phyloP scores from a whole-genome alignment of 2,888 invertebrate genomes.

The Cordylochernes scorpioides region DNA sequence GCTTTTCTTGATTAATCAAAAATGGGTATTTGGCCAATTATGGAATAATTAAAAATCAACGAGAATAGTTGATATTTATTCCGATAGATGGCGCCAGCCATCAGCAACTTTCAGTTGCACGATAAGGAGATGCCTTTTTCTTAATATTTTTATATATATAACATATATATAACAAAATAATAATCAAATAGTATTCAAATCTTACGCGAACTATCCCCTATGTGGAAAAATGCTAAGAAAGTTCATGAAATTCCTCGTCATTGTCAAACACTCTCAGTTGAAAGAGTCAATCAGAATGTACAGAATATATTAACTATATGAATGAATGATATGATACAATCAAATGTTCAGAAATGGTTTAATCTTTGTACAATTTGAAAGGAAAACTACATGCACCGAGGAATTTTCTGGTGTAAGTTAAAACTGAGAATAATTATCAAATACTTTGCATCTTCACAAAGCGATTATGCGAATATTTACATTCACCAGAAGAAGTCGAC shows the following conservation, averaged over 20 bases:
- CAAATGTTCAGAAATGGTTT: slow-evolving; percentile 12
- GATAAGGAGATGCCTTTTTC: no score
- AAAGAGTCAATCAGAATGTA: slow-evolving; percentile 4
- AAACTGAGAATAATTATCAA: slow-evolving; percentile 1
- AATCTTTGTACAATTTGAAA: slow-evolving; percentile 7
- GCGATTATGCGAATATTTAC: not conserved
- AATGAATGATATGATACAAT: slow-evolving; percentile 6
- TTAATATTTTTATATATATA: no score
- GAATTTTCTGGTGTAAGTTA: slow-evolving; percentile 3
- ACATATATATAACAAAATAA: no score
- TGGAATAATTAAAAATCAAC: no score
- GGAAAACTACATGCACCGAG: slow-evolving; percentile 7
- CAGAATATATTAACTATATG: slow-evolving; percentile 6
- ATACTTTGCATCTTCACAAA: slow-evolving; percentile 1
- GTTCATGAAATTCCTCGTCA: slow-evolving; percentile 3
- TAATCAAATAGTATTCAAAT: no score
- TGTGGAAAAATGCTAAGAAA: slow-evolving; percentile 2
- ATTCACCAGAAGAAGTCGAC: not conserved
- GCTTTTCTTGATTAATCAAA: no score
- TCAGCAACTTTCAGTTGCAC: no score
- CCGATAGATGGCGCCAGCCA: no score
- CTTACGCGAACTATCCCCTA: not conserved
- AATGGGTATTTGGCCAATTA: no score
- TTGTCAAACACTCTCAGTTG: slow-evolving; percentile 1
- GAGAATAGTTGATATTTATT: no score